Base-by-base conservation (phyloP, 2,797 vertebrate species). In the Calcarius lapponicus region DNA sequence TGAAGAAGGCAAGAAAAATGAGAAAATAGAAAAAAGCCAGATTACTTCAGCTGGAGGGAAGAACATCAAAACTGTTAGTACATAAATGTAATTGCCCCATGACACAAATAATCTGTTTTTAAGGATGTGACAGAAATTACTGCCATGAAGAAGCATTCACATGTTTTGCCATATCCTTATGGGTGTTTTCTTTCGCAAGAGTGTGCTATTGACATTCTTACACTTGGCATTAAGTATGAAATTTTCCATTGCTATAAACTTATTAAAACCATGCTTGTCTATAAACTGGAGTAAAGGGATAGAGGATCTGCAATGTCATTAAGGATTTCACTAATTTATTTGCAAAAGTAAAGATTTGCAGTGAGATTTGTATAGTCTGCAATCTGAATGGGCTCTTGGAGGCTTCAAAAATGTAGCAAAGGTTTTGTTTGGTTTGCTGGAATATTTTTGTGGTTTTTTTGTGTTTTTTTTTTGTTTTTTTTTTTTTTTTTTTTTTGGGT, bases 11-110 rank as follows among this genome's bases (percentile, higher is more conserved):
- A 78, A 74, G 48, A 62, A 62, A 75, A 62, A 48, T 17, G 32
- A 87, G 28, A 54, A 92, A 84, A 85, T 56, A 56, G 47, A 34
- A 78, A 79, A 93, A 91, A 64, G 6, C 4, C 8, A 28, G 18
- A 64, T 87, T 95, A 36, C 45, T 89, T 93, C 8, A 21, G n/a
- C 42, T 95, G 72, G 82, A 86, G 78, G 82, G 42, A 74, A 74
- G 64, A n/a, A 78, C 82, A 38, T 42, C 70, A 81, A 88, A 92
- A 42, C 90, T 56, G 76, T 70, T 94, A 95, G 61, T 80, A 73
- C 8, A 2, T 71, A 54, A 87, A 16, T 74, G 38, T 86, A 92
- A 92, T 92, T 94, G 78, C 9, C 34, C 26, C 48, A 31, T 90
- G 85, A 88, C 62, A 82, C 42, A 85, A 85, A 57, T 29, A n/a